Evolutionary conservation across 2,797 vertebrate genomes (phyloP), one percentile per base, ranked within the genome.

Genomic region (Halcyon chelicuti): DNA sequence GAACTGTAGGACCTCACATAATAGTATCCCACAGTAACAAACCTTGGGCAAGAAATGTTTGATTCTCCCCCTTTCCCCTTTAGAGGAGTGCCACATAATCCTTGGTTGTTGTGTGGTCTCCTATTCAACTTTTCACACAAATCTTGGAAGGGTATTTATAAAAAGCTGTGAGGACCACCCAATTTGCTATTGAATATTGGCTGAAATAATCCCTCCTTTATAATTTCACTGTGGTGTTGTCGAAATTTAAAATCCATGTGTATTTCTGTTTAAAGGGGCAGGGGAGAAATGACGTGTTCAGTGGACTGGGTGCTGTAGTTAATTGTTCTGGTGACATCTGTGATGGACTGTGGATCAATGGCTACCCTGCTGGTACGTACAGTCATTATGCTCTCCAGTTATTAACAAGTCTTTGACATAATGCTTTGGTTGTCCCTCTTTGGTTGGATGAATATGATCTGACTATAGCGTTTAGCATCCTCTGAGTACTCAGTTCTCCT

Each of bases 251-350:
- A 97, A 91, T 91, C 74, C 74, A 26, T 93, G 79, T 92, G 82
- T 88, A 47, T 63, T 89, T 93, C 86, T 96, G 68, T 94, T 97
- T 76, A 10, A 97, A 98, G 98, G 98, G 98, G 74, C 98, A 98
- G 90, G 98, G 98, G 97, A 96, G 98, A 44, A 94, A 93, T 68
- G 97, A 97, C 16, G 49, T 97, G 19, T 97, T 97, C 96, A 98
- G 93, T 25, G 98, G 98, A 23, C 89, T 46, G 93, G 98, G 97
- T 54, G 81, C 88, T 47, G 39, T 95, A 97, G 88, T 86, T 77
- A 93, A 98, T 97, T 97, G 97, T 98, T 97, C 97, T 0, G 97
- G 97, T 83, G 96, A 96, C 86, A 90, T 96, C 96, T 98, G 98
- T 94, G 97, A 96, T 3, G 95, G 98, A 29, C 67, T 97, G 55